Evolutionary conservation across 2,888 invertebrate genomes (phyloP).

Genomic region (Yponomeuta plumbellus): DNA sequence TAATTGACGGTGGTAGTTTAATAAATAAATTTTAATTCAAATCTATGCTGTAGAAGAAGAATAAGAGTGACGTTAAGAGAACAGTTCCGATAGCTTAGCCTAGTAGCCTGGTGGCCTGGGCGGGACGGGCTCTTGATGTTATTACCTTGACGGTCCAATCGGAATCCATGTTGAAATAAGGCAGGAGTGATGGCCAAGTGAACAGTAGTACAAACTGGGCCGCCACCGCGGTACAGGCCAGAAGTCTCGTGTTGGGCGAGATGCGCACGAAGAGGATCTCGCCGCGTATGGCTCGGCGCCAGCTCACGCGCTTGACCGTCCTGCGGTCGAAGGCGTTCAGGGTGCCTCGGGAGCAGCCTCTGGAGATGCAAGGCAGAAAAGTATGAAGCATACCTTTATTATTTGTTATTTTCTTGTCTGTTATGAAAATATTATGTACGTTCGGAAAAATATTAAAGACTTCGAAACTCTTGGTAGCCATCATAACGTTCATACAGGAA

Average conservation of each 20-base stretch:
- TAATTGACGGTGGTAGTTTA: no score
- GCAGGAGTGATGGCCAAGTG: conserved; percentile 47
- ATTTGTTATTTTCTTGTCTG: no score
- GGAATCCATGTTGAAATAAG: conserved; percentile 33
- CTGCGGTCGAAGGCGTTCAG: conserved; percentile 36
- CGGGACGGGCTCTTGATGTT: not conserved
- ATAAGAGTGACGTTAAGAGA: no score
- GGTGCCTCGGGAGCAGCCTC: conserved; percentile 55
- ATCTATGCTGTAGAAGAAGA: no score
- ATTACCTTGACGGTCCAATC: conserved; percentile 48
- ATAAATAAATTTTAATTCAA: no score
- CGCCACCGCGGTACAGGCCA: conserved; percentile 40
- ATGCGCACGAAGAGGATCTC: conserved; percentile 41
- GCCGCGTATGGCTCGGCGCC: conserved; percentile 20
- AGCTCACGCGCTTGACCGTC: conserved; percentile 29
- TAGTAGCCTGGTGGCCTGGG: no score
- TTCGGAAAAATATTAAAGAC: no score
- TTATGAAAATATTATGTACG: no score
- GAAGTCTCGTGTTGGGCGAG: conserved; percentile 57
- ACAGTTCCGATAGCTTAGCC: no score
- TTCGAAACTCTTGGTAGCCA: no score
- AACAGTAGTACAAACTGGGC: conserved; percentile 37
- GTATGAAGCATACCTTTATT: no score
- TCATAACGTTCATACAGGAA: no score
- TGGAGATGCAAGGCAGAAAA: conserved; percentile 24